Base-by-base conservation (phyloP, 2,888 invertebrate species). In the Drosophila melanocephala region DNA sequence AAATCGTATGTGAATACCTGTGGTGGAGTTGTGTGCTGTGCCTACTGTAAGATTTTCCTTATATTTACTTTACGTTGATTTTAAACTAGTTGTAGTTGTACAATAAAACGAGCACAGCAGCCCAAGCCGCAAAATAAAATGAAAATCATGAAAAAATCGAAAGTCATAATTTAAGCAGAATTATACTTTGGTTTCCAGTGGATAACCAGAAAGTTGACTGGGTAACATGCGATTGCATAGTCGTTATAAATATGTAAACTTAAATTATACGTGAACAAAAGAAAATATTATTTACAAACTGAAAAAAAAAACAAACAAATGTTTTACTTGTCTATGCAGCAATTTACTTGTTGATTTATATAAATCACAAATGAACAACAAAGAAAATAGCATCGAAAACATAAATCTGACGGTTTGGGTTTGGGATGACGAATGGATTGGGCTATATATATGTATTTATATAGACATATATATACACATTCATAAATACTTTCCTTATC, bases 31-130 rank as follows among this genome's bases (percentile, higher is more conserved):
- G 73, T 80, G 76, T 59, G 47, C 47, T 85, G 78, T 81, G 83
- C 81, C 73, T 74, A 67, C 73, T 83, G 89, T 90, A 90, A 90
- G 87, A 85, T 89, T 90, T 89, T 44, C 76, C 81, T 83, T 89
- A 85, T 83, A 77, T 90, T 89, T 89, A 89, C 86, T 65, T 83
- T 87, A 81, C 77, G 76, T 79, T 84, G 85, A 90, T 79, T 69
- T 77, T 75, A 83, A 77, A 86, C 80, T 81, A 90, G 85, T 75
- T 88, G 66, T 86, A 88, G 81, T 87, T 87, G 73, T 87, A 82
- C 72, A 83, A 77, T 80, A 78, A 44, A 58, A 68, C 72, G 52
- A 81, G 77, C 84, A 84, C 84, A 86, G 70, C 87, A 60, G 57
- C 62, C 55, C 59, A 57, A 71, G 19, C 47, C 55, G 7, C 55